Percentiles rank a stretch among this genome's conserved stretches.
Evolutionary conservation across 1,140 invertebrate species (phyloP).

Genomic region (Apis dorsata): DNA sequence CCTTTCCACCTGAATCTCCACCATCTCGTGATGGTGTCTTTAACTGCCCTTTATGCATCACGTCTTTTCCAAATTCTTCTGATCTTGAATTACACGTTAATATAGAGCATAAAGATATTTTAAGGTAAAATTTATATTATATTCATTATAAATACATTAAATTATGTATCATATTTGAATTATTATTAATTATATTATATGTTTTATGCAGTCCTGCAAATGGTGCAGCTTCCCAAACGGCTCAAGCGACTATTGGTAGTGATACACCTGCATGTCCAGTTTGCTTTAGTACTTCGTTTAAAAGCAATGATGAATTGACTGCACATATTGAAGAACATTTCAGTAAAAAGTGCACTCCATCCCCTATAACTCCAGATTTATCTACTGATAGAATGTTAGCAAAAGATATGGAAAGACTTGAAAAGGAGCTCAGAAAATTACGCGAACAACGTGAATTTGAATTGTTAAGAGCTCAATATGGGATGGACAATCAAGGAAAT

Average conservation of each 20-base stretch:
- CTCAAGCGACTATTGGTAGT: slow-evolving; percentile 70
- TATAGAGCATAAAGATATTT: slow-evolving; percentile 88
- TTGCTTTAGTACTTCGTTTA: slow-evolving; percentile 80
- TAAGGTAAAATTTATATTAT: slow-evolving; percentile 78
- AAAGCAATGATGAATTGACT: slow-evolving; percentile 81
- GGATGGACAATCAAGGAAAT: slow-evolving; percentile 92
- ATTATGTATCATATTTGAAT: not conserved
- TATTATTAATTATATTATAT: not conserved
- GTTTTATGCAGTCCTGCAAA: slow-evolving; percentile 73
- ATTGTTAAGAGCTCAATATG: slow-evolving; percentile 90
- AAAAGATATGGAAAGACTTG: slow-evolving; percentile 83
- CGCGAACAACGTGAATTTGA: slow-evolving; percentile 91
- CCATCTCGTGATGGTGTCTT: slow-evolving; percentile 75
- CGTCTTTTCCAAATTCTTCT: slow-evolving; percentile 86
- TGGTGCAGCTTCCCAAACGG: slow-evolving; percentile 68
- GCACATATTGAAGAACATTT: slow-evolving; percentile 88
- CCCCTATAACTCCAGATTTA: slow-evolving; percentile 79
- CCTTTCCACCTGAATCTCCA: slow-evolving; percentile 81
- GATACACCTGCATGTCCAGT: slow-evolving; percentile 80
- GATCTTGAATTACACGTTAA: slow-evolving; percentile 92
- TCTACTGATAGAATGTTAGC: slow-evolving; percentile 82
- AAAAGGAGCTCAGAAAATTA: slow-evolving; percentile 86
- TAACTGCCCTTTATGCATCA: slow-evolving; percentile 87
- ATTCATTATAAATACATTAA: not conserved
- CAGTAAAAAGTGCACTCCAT: slow-evolving; percentile 78